Percentiles rank a stretch among this genome's conserved stretches.
phyloP scores from a whole-genome alignment of 1,140 invertebrate species.

The Hylaeus volcanicus region DNA sequence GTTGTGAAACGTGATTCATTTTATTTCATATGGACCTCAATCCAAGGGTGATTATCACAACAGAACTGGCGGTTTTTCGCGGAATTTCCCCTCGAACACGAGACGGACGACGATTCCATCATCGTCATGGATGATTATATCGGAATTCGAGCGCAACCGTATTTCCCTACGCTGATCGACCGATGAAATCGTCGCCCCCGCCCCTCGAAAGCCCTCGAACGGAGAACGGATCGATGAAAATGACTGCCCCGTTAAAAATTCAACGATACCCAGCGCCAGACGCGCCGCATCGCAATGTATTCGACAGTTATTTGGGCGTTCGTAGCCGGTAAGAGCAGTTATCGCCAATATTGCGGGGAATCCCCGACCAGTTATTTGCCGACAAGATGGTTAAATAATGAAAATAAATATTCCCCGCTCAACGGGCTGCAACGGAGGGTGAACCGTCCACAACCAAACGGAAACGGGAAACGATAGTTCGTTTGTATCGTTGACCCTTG shows the following conservation, averaged over 20 bases:
- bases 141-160: conserved; percentile 37
- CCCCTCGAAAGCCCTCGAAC: not conserved
- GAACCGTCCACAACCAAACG: not conserved
- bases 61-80: conserved; percentile 15
- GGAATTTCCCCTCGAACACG: conserved; percentile 17
- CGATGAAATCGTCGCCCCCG: conserved; percentile 14
- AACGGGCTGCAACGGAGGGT: not conserved
- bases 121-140: conserved; percentile 48
- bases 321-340: conserved; percentile 41
- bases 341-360: conserved; percentile 38
- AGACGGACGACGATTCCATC: conserved; percentile 22
- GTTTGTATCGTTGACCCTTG: not conserved
- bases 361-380: conserved; percentile 39
- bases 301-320: conserved; percentile 45
- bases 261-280: conserved; percentile 38
- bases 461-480: not conserved
- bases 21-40: not conserved
- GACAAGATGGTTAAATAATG: conserved; percentile 49
- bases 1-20: conserved; percentile 21
- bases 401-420: conserved; percentile 38
- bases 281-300: conserved; percentile 20
- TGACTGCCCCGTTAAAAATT: conserved; percentile 49
- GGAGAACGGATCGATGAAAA: conserved; percentile 33
- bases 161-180: conserved; percentile 36
- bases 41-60: not conserved